phyloP scores from a whole-genome alignment of 2,797 vertebrate genomes.

The Pseudochaenichthys georgianus region DNA sequence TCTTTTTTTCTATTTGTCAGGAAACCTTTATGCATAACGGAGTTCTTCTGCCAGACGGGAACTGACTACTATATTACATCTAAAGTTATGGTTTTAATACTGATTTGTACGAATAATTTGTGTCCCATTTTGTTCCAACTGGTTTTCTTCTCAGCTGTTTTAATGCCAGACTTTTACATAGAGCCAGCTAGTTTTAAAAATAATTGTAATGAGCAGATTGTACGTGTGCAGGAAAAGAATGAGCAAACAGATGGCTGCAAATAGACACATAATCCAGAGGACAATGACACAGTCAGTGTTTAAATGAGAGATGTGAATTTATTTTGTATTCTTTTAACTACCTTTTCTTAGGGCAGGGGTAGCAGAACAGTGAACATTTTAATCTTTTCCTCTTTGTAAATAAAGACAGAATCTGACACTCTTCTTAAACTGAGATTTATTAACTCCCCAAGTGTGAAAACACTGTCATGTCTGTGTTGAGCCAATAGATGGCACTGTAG shows the following conservation, averaged over 20 bases:
- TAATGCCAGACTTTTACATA: background rate
- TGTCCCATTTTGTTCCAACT: background rate
- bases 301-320: background rate
- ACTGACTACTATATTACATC: conserved; percentile 3
- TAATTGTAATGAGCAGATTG: background rate
- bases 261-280: conserved; percentile 1
- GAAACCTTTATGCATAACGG: conserved; percentile 60
- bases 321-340: background rate
- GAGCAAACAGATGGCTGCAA: conserved; percentile 10
- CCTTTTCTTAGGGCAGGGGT: background rate
- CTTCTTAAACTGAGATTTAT: conserved; percentile 24
- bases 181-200: background rate
- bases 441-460: conserved; percentile 1
- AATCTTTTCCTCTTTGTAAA: conserved; percentile 66
- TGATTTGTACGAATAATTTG: background rate
- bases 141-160: background rate
- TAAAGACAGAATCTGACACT: conserved; percentile 67
- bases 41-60: conserved; percentile 20
- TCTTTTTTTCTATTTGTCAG: conserved; percentile 56
- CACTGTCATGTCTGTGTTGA: conserved; percentile 29
- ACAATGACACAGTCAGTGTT: background rate
- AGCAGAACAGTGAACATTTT: background rate
- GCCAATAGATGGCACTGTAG: conserved; percentile 78
- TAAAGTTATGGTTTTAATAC: conserved; percentile 1
- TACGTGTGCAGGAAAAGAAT: conserved; percentile 25